Evolutionary conservation across 2,888 invertebrate genomes (phyloP).

Genomic region (Sarcophaga rosellei): DNA sequence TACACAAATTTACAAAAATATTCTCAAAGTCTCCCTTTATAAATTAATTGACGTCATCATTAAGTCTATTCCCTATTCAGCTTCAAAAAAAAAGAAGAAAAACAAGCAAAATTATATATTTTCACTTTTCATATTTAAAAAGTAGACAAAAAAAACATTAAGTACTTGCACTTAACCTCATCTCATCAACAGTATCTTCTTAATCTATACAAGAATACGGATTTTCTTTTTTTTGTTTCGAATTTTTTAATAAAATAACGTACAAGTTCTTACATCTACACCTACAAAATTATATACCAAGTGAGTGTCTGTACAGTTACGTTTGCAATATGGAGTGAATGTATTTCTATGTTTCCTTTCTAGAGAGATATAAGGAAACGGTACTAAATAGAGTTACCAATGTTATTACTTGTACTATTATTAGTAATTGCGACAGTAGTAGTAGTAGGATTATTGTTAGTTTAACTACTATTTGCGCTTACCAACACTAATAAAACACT

Average conservation of each 20-base stretch:
- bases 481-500: conserved; percentile 51
- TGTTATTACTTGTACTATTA: background rate
- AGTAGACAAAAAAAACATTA: conserved; percentile 49
- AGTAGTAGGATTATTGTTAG: background rate
- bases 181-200: conserved; percentile 62
- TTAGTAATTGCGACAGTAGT: background rate
- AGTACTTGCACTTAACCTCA: conserved; percentile 72
- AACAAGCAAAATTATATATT: background rate
- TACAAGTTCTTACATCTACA: conserved; percentile 35
- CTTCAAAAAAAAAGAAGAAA: background rate
- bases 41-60: conserved; percentile 65
- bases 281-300: conserved; percentile 12
- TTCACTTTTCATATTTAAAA: conserved; percentile 39
- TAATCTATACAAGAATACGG: conserved; percentile 64
- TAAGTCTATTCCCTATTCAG: conserved; percentile 40
- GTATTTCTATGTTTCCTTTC: conserved; percentile 7
- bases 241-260: conserved; percentile 9
- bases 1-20: background rate
- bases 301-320: no score
- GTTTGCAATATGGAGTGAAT: no score
- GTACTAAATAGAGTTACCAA: conserved; percentile 37
- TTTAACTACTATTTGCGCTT: conserved; percentile 29
- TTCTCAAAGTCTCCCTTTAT: conserved; percentile 31
- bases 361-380: conserved; percentile 30
- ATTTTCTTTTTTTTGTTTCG: conserved; percentile 34